Evolutionary conservation across 2,888 invertebrate species (phyloP), one percentile per base, ranked within the genome.

Genomic region (Choreutis nemorana): DNA sequence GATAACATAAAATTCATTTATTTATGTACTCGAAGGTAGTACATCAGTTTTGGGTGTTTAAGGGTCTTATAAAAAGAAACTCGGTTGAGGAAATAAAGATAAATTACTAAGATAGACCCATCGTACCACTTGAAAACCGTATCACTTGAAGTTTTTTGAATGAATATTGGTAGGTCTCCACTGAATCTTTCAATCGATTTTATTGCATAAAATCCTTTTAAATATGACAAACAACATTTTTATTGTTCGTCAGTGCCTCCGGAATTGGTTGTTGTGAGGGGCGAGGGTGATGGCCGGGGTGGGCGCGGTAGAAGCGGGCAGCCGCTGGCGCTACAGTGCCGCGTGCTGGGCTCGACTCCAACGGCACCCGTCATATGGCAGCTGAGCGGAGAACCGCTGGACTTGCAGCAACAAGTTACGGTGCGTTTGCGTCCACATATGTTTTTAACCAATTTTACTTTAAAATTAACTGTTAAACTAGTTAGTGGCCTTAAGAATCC

Each of bases 271-370:
- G 54, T 62, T 2, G 50, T 78, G 3, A 61, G 64, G 2, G 28
- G 27, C 9, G 29, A 28, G 0, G 43, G 37, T 8, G 27, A 37
- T 10, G 30, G 37, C 24, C 31, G 33, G 14, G 40, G 38, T 23
- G 61, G 55, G 2, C 50, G 64, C 2, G 65, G 63, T 32, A 50
- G 42, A 3, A 57, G 63, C 4, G 66, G 62, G 0, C 55, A 62
- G 15, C 40, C 52, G 4, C 41, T 73, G 4, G 25, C 37, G 10
- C 40, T 70, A 36, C 68, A 71, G 42, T 78, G 78, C 41, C 55
- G 68, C n/a, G 73, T 73, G 36, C 48, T 77, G 3, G 77, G 75
- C 35, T 68, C 77, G 11, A 55, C 65, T 2, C 78, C 78, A 3
- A 44, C 57, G 33, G 75, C 77, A 1, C 31, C 55, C 6, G 34